These are phyloP conservation scores for Notarius quadriscutis DNA, from an alignment of 2,113 vertebrate genomes.

Conservation along the genomic window DNA sequence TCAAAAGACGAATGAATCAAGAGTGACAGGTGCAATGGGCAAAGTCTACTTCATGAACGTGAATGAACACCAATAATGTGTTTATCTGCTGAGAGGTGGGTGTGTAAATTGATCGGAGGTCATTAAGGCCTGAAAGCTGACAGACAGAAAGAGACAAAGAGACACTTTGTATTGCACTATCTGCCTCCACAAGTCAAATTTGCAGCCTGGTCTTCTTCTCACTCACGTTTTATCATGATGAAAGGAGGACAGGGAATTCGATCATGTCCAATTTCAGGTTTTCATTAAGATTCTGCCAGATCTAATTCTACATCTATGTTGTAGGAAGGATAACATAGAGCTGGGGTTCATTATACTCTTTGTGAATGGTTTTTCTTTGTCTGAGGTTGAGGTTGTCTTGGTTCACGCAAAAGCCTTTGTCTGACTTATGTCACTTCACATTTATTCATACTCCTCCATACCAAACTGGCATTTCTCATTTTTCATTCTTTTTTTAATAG, in stretches of 20 bases:
- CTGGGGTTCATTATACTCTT: not conserved
- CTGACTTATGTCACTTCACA: slow-evolving; percentile 41
- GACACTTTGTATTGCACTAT: slow-evolving; percentile 37
- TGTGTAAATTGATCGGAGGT: slow-evolving; percentile 62
- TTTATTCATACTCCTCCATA: not conserved
- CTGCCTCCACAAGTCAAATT: slow-evolving; percentile 54
- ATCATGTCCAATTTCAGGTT: slow-evolving; percentile 49
- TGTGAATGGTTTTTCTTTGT: slow-evolving; percentile 39
- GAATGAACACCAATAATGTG: slow-evolving; percentile 66
- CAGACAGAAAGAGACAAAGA: slow-evolving; percentile 32
- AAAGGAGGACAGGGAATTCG: slow-evolving; percentile 52
- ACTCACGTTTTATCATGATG: slow-evolving; percentile 47
- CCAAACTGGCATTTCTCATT: not conserved
- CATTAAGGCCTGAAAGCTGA: slow-evolving; percentile 55
- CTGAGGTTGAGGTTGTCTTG: not conserved
- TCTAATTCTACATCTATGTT: slow-evolving; percentile 38
- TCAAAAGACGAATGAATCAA: slow-evolving; percentile 50
- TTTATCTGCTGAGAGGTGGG: slow-evolving; percentile 62
- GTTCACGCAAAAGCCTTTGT: slow-evolving; percentile 21
- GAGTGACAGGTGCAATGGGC: slow-evolving; percentile 59
- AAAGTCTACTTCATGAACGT: slow-evolving; percentile 66
- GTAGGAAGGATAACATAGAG: slow-evolving; percentile 18
- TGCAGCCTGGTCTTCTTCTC: slow-evolving; percentile 32
- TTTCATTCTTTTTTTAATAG: not conserved
- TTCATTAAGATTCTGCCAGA: slow-evolving; percentile 40